Percentiles rank a stretch among this genome's conserved stretches.
These are phyloP conservation scores for Entosphenus tridentatus DNA, from an alignment of 2,113 vertebrate species.

Conservation along the genomic window DNA sequence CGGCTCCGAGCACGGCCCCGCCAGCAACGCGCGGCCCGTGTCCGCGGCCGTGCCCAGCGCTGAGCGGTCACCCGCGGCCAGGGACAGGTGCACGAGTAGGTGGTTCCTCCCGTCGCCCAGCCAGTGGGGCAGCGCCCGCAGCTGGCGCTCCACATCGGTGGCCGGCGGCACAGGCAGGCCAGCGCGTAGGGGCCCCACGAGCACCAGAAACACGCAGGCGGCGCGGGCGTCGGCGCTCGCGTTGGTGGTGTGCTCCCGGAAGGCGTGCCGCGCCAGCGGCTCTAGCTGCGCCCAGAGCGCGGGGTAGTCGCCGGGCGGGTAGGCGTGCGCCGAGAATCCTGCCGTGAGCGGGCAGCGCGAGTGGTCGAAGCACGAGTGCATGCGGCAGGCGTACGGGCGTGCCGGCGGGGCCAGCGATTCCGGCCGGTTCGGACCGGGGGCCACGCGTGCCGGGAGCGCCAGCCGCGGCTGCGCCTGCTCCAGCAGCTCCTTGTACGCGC, in stretches of 20 bases:
- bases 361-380: slow-evolving; percentile 86
- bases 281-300: no score
- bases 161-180: slow-evolving; percentile 13
- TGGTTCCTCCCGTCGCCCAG: slow-evolving; percentile 87
- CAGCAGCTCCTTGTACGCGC: slow-evolving; percentile 98
- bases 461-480: slow-evolving; percentile 93
- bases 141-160: slow-evolving; percentile 58
- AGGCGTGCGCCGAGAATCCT: slow-evolving; percentile 82
- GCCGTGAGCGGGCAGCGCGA: slow-evolving; percentile 82
- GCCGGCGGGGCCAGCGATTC: slow-evolving; percentile 45
- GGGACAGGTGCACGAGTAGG: slow-evolving; percentile 55
- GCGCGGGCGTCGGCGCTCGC: no score
- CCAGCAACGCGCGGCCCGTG: slow-evolving; percentile 64
- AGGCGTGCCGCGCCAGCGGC: no score
- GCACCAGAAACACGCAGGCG: no score
- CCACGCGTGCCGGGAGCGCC: slow-evolving; percentile 65
- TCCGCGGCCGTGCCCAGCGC: slow-evolving; percentile 63
- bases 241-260: no score
- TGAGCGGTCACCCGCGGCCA: slow-evolving; percentile 52
- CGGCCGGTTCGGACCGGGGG: slow-evolving; percentile 28
- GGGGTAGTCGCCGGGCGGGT: slow-evolving; percentile 22
- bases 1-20: slow-evolving; percentile 73
- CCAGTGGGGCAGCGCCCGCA: slow-evolving; percentile 68
- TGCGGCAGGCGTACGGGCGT: slow-evolving; percentile 39
- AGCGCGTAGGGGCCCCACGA: no score